Evolutionary conservation across 2,113 vertebrate genomes (phyloP), one percentile per base, ranked within the genome.

Genomic region (Pelvicachromis taeniatus): DNA sequence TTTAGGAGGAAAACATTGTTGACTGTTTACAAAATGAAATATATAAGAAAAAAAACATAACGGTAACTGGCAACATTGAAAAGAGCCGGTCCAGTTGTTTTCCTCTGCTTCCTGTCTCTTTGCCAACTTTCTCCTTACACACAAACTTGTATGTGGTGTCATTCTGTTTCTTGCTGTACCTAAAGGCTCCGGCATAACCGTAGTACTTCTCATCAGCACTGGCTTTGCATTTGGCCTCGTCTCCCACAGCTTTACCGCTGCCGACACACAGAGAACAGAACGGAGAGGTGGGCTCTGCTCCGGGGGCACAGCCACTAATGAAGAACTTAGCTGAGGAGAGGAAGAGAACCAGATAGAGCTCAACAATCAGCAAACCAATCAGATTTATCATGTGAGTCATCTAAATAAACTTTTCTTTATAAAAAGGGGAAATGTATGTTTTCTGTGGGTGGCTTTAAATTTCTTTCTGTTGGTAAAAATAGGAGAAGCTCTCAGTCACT

Each of bases 191-290:
- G 1, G 92, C 93, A 9, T 97, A 97, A 33, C 97, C 97, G 0
- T 96, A 97, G 91, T 97, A 99, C 4, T 35, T 55, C 93, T 99
- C 98, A 0, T 94, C 93, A 77, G 93, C 80, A 77, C 21, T 97
- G 90, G 96, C 87, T 0, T 93, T 95, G 2, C 98, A 99, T 48
- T 86, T 96, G 83, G 82, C 10, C 2, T 40, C 63, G 4, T 89
- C 94, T 81, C 86, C 84, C 14, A 95, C 90, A 1, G 1, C 53
- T 0, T 80, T 92, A 1, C 86, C 61, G 4, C 87, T 82, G 1
- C 97, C 97, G 3, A n/a, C 35, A 80, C 98, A 99, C 68, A 97
- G 90, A 2, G 77, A 1, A 78, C 98, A 99, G 59, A 99, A 96
- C 0, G 78, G 59, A 31, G 97, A 98, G 4, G 0, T 5, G 0